Conservation (phyloP, 2,888 invertebrate genomes). For the Folsomia manolachei region DNA sequence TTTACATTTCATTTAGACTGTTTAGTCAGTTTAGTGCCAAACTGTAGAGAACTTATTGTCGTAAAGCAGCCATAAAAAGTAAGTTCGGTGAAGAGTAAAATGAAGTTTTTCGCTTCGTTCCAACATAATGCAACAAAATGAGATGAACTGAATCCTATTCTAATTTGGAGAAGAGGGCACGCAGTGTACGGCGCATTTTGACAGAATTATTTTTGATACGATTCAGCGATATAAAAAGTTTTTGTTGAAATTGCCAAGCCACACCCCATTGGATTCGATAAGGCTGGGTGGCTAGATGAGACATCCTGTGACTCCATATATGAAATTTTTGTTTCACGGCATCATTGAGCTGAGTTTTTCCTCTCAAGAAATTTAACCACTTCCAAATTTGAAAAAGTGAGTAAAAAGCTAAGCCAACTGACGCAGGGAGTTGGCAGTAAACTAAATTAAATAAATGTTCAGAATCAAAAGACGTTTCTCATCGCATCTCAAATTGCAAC, state of each 20-base stretch:
- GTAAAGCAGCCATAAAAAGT: slow-evolving; percentile 6
- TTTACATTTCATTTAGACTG: slow-evolving; percentile 10
- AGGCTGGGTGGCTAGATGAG: no score
- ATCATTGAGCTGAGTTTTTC: no score
- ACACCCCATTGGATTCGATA: no score
- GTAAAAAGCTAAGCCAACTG: neutral
- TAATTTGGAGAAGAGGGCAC: neutral
- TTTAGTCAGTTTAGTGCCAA: slow-evolving; percentile 10
- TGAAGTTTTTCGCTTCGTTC: neutral
- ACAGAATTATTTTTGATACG: no score
- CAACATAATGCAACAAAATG: slow-evolving; percentile 8
- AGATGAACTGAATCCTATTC: neutral
- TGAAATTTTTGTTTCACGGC: no score
- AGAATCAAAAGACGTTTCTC: neutral
- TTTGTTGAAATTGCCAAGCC: no score
- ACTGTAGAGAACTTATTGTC: slow-evolving; percentile 8
- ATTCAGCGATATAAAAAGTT: no score
- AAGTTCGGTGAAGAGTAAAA: slow-evolving; percentile 4
- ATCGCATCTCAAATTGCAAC: neutral
- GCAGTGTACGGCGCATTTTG: no score
- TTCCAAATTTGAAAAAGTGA: neutral
- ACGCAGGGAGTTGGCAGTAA: neutral
- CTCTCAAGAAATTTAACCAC: neutral
- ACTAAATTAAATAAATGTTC: neutral
- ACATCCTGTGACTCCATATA: no score